Base-by-base conservation (phyloP, 2,113 vertebrate species). In the Nasalis larvatus region DNA sequence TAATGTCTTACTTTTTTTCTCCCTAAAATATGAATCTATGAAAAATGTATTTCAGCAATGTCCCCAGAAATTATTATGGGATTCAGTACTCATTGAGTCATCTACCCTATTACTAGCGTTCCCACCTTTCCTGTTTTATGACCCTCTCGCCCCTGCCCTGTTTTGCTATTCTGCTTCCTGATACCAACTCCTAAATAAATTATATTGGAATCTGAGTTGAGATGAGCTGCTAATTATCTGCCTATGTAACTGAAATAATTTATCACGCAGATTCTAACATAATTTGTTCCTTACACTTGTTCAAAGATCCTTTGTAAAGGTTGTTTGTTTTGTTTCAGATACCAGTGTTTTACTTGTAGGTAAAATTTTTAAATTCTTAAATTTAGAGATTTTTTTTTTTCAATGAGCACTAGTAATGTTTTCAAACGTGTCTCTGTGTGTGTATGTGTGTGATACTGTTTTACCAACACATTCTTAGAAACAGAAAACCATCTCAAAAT, bases 401-500 rank as follows among this genome's bases (percentile, higher is more conserved):
- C 20, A 86, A 30, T 42, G 8, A 95, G 32, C n/a, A 54, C 1
- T 47, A 35, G 8, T 85, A 68, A 80, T 86, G 2, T 69, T 60
- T 71, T 87, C 37, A 83, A 86, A n/a, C 3, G 12, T 18, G n/a
- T 13, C 27, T 21, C 17, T 47, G 3, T 85, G 42, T 45, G 11
- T 35, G 18, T 27, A 11, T 60, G 0, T 25, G 47, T 69, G 30
- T 10, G 14, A 10, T 74, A 88, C 68, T 78, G 82, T 96, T 83
- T 49, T 52, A 71, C 8, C 86, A 97, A 81, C 25, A 94, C 27
- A 73, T 86, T 96, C 95, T 97, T 98, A 97, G 77, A 63, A 63
- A 96, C 98, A 97, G 77, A 63, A 63, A 96, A 76, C 13, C 7
- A 92, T 35, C 40, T 45, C 12, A 77, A 92, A 95, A 76, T 76